These are phyloP conservation scores for Heliconius nattereri DNA, from an alignment of 1,140 invertebrate species.

Conservation along the genomic window DNA sequence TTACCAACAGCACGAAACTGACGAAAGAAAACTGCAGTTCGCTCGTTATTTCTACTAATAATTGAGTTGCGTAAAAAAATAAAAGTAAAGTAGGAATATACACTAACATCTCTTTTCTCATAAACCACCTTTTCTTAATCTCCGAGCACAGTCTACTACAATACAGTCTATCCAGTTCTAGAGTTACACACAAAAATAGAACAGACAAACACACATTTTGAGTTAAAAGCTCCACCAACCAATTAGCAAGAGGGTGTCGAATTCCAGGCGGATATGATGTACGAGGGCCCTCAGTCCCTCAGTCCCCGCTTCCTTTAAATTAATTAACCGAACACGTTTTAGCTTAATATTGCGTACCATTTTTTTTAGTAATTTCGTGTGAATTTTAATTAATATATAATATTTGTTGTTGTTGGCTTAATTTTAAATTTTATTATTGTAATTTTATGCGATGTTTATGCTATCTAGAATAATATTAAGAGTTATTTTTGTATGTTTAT, in stretches of 20 bases:
- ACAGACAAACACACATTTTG: neutral
- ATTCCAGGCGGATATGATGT: slow-evolving; percentile 36
- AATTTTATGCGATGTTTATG: too few relatives aligned
- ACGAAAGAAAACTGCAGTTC: too few relatives aligned
- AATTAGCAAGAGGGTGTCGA: slow-evolving; percentile 39
- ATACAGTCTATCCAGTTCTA: neutral
- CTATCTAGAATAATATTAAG: too few relatives aligned
- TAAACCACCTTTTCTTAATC: too few relatives aligned
- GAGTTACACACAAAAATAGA: slow-evolving; percentile 18
- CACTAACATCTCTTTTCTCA: too few relatives aligned
- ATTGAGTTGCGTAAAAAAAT: too few relatives aligned
- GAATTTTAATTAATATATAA: neutral
- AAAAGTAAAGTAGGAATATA: too few relatives aligned
- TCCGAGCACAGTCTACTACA: neutral
- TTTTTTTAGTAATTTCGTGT: neutral
- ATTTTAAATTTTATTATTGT: neutral
- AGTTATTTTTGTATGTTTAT: too few relatives aligned
- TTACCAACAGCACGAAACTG: too few relatives aligned
- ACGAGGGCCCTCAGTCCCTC: slow-evolving; percentile 25
- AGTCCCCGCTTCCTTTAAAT: slow-evolving; percentile 36
- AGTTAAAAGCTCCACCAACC: slow-evolving; percentile 24
- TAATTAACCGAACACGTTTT: slow-evolving; percentile 28
- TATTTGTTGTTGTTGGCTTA: neutral
- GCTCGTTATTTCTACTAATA: too few relatives aligned
- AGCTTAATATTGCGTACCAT: neutral